Evolutionary conservation across 2,797 vertebrate species (phyloP), one percentile per base, ranked within the genome.

Genomic region (Mormyrus proboscirostris): DNA sequence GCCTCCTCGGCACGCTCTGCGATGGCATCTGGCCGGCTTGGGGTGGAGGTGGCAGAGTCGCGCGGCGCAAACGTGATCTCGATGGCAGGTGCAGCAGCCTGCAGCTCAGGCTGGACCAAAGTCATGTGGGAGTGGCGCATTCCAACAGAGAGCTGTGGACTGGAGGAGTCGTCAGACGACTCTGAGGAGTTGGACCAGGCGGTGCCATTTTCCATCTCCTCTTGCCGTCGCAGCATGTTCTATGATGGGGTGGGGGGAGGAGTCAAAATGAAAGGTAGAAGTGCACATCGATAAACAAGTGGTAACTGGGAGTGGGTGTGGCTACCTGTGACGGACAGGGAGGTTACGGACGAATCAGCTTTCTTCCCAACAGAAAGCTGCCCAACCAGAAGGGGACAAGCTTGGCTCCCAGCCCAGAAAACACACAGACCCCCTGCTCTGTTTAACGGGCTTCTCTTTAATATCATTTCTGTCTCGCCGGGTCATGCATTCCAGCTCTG

Each of bases 181-280:
- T 99, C 98, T 0, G 98, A 99, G 38, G 98, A 99, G 92, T 98
- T 96, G 1, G 98, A 99, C 97, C 98, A 99, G 0, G 97, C 97
- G 0, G 97, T 97, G 89, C 98, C 98, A 0, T 98, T 99, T 92
- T 99, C 98, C 44, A 97, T 90, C 88, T 98, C 98, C 12, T 99
- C 97, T 76, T 97, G 97, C 2, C 97, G 96, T 19, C 95, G 95
- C 86, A 98, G 92, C 97, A 97, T 97, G 91, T 98, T 99, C 98
- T 99, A 69, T n/a, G 90, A 53, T 82, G 89, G 88, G 10, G 53
- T n/a, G 76, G 19, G 55, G 1, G 41, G 55, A 51, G 38, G 38
- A 22, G n/a, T 14, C 55, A 59, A 62, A 29, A 69, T 10, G 4
- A 89, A 47, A 62, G 53, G 50, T 5, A 50, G 41, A 84, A 47